These are phyloP conservation scores for Prunella strophiata DNA, from an alignment of 2,797 vertebrate genomes.

Conservation along the genomic window DNA sequence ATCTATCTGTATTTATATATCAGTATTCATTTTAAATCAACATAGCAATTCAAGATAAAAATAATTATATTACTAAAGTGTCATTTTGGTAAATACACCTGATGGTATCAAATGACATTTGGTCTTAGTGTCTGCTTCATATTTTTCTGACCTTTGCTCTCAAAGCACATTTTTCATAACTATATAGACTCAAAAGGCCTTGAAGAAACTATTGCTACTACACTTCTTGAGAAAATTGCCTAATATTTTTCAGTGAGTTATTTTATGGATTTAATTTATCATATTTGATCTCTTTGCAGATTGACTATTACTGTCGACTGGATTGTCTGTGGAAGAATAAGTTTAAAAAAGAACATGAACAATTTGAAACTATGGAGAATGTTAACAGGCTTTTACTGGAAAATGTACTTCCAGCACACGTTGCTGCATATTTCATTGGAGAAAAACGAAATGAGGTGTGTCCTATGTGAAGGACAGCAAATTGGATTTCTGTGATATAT, in stretches of 20 bases:
- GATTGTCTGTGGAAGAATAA: conserved; percentile 96
- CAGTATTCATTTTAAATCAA: not conserved
- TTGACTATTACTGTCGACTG: conserved; percentile 91
- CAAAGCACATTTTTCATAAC: not conserved
- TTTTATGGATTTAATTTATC: not conserved
- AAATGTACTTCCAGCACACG: conserved; percentile 95
- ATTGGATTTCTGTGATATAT: not conserved
- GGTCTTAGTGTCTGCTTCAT: not conserved
- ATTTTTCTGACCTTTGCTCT: not conserved
- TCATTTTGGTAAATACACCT: not conserved
- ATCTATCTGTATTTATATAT: not conserved
- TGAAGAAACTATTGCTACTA: not conserved
- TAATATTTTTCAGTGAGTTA: not conserved
- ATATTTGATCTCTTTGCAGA: conserved; percentile 73
- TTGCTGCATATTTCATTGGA: conserved; percentile 93
- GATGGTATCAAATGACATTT: not conserved
- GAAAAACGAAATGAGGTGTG: conserved; percentile 95
- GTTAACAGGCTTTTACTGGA: conserved; percentile 95
- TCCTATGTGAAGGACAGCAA: not conserved
- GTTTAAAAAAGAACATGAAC: conserved; percentile 93
- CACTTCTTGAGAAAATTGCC: not conserved
- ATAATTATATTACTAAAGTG: not conserved
- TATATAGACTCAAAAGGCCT: not conserved
- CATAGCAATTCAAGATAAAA: not conserved
- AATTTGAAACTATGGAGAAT: conserved; percentile 97